Evolutionary conservation across 2,888 invertebrate species (phyloP).

Genomic region (Volucella zonaria): DNA sequence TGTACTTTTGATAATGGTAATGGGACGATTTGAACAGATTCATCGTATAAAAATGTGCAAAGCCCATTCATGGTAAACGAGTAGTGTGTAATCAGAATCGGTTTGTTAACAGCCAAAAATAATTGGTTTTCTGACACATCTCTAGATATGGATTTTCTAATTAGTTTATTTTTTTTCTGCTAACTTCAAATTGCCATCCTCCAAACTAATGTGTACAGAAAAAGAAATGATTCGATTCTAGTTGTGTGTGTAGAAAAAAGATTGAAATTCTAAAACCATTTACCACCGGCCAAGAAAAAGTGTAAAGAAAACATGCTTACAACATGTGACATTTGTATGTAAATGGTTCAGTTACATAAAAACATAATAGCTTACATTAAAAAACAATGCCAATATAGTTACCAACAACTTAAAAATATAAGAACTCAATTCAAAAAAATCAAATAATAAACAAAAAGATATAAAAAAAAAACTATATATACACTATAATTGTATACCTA

Average conservation of each 20-base stretch:
- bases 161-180: background rate
- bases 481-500: conserved; percentile 36
- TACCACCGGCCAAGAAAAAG: conserved; percentile 25
- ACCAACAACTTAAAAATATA: conserved; percentile 20
- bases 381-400: conserved; percentile 34
- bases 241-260: conserved; percentile 41
- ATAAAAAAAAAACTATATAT: conserved; percentile 3
- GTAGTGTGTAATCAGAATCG: too few relatives aligned
- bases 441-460: conserved; percentile 15
- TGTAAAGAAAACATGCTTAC: conserved; percentile 47
- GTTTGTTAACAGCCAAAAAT: too few relatives aligned
- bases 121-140: too few relatives aligned
- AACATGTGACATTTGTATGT: conserved; percentile 38
- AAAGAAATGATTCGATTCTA: background rate
- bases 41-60: too few relatives aligned
- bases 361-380: conserved; percentile 32
- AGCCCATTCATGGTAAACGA: too few relatives aligned
- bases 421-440: conserved; percentile 11
- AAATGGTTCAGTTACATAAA: conserved; percentile 28
- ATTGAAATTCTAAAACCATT: conserved; percentile 1
- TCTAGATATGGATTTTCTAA: too few relatives aligned
- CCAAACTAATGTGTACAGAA: background rate
- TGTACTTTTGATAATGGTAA: too few relatives aligned
- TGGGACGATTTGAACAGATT: too few relatives aligned
- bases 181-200: background rate